phyloP scores from a whole-genome alignment of 2,113 vertebrate genomes.

The Hipposideros armiger region DNA sequence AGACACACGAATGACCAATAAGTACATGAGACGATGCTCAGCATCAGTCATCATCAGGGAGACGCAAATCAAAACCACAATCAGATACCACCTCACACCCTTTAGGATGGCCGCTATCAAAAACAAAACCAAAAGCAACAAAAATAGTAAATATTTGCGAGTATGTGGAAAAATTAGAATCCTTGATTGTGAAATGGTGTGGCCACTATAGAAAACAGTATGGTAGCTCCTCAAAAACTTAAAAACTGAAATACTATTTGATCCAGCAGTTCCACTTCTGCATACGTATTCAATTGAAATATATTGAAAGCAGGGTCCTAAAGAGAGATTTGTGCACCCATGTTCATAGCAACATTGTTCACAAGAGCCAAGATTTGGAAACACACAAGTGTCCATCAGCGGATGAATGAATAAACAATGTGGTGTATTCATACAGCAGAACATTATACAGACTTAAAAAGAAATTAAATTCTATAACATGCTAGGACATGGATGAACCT shows the following conservation, averaged over 20 bases:
- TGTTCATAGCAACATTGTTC: neutral
- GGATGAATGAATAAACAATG: neutral
- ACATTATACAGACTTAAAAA: neutral
- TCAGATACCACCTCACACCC: neutral
- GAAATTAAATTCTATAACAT: neutral
- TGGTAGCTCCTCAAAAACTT: neutral
- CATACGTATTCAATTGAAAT: neutral
- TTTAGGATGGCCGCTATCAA: neutral
- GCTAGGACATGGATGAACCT: neutral
- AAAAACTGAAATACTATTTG: neutral
- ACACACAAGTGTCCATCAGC: neutral
- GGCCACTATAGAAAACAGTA: neutral
- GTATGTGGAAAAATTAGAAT: neutral
- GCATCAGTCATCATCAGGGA: neutral
- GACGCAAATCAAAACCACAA: neutral
- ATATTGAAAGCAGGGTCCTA: neutral
- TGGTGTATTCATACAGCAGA: rapidly evolving
- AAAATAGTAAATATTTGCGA: neutral
- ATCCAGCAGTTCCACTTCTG: neutral
- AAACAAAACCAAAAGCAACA: too few species aligned
- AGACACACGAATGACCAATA: neutral
- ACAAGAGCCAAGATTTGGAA: neutral
- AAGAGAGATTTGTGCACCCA: neutral
- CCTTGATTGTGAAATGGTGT: neutral
- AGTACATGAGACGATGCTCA: neutral